Percentiles rank a stretch among this genome's conserved stretches.
These are phyloP conservation scores for Pangasius djambal DNA, from an alignment of 2,797 vertebrate genomes.

Conservation along the genomic window DNA sequence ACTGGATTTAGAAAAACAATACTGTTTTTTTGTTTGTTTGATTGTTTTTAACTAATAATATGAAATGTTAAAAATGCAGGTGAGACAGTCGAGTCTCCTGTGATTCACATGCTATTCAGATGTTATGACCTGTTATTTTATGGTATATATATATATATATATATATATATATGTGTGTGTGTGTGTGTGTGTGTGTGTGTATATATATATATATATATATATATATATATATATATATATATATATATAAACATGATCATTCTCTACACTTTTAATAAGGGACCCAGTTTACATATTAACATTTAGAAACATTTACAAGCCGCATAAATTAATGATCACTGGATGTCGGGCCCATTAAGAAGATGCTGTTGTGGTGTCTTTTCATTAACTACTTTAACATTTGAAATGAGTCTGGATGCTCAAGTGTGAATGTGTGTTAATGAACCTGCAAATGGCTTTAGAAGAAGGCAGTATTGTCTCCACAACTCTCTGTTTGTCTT, in stretches of 20 bases:
- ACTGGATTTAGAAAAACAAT: neutral
- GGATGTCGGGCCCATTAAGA: neutral
- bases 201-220: no score
- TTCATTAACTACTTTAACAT: slow-evolving; percentile 20
- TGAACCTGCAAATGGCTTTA: slow-evolving; percentile 13
- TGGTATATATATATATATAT: neutral
- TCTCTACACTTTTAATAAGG: neutral
- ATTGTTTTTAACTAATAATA: no score
- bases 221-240: no score
- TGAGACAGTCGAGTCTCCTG: neutral
- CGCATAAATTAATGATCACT: neutral
- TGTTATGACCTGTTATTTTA: neutral
- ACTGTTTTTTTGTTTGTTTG: no score
- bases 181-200: no score
- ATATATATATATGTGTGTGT: no score
- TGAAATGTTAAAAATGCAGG: neutral
- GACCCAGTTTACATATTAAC: neutral
- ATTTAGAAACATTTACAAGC: neutral
- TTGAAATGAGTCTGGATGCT: neutral
- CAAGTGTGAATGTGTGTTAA: slow-evolving; percentile 11
- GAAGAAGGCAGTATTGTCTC: neutral
- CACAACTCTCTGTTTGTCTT: neutral
- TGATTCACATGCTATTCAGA: neutral
- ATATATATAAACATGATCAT: neutral
- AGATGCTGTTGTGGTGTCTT: neutral